Evolutionary conservation across 2,888 invertebrate genomes (phyloP).

Genomic region (Ctenicera cuprea): DNA sequence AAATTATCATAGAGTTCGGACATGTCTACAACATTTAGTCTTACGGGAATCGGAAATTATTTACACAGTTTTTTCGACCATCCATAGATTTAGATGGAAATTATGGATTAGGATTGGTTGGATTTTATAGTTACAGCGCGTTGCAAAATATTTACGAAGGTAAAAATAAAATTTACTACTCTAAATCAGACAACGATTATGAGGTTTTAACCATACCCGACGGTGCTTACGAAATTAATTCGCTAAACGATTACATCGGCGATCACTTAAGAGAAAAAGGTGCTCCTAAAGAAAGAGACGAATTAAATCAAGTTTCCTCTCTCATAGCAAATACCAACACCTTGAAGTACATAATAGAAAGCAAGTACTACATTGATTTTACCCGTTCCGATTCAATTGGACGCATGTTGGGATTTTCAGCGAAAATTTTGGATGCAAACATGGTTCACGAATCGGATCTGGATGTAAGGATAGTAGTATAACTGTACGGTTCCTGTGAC

Average conservation of each 20-base stretch:
- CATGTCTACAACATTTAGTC: too few relatives aligned
- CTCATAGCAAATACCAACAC: too few relatives aligned
- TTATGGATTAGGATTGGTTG: not conserved
- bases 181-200: too few relatives aligned
- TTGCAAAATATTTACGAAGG: conserved; percentile 65
- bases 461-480: conserved; percentile 54
- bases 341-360: conserved; percentile 52
- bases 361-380: conserved; percentile 43
- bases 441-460: conserved; percentile 54
- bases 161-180: conserved; percentile 64
- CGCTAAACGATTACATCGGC: too few relatives aligned
- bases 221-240: too few relatives aligned
- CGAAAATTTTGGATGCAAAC: conserved; percentile 31
- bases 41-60: not conserved
- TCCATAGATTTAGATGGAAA: not conserved
- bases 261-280: too few relatives aligned
- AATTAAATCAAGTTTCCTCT: too few relatives aligned
- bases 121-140: not conserved
- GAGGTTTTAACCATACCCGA: too few relatives aligned
- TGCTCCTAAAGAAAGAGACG: too few relatives aligned
- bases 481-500: too few relatives aligned
- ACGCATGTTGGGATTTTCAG: conserved; percentile 36
- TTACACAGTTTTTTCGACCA: not conserved
- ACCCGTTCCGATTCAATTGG: conserved; percentile 39
- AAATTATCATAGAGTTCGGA: too few relatives aligned